Evolutionary conservation across 1,140 invertebrate species (phyloP).

Genomic region (Temnothorax longispinosus): DNA sequence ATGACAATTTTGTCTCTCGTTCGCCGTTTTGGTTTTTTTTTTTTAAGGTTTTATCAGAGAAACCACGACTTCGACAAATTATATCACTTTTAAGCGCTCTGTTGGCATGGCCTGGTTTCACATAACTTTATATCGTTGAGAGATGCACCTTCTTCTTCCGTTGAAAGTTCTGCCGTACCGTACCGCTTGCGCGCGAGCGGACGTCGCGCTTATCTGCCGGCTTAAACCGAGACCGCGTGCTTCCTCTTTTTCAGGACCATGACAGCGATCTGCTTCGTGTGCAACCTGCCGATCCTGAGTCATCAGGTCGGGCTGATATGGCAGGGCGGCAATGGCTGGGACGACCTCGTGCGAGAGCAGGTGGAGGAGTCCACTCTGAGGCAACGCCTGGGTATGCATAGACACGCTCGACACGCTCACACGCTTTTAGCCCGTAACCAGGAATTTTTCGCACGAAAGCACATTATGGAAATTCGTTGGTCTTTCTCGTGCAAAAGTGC

Average conservation of each 20-base stretch:
- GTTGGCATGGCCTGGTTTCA: conserved; percentile 83
- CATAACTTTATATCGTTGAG: conserved; percentile 73
- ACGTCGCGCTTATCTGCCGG: neutral
- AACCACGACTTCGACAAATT: conserved; percentile 65
- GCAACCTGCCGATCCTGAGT: conserved; percentile 96
- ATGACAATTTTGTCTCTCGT: conserved; percentile 22
- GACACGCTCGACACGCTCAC: neutral
- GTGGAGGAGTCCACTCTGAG: conserved; percentile 93
- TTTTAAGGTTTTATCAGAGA: neutral
- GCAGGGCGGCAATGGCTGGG: conserved; percentile 97
- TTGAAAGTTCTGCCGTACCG: conserved; percentile 38
- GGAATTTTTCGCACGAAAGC: conserved; percentile 37
- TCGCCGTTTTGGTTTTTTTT: neutral
- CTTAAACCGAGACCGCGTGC: conserved; percentile 41
- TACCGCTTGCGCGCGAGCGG: conserved; percentile 29
- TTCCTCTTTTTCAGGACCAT: conserved; percentile 89
- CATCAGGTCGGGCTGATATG: conserved; percentile 97
- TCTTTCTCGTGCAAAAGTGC: conserved; percentile 37
- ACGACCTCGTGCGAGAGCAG: conserved; percentile 94
- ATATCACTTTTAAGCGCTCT: conserved; percentile 74
- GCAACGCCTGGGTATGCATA: conserved; percentile 89
- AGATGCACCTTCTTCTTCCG: conserved; percentile 76
- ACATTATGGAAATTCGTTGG: conserved; percentile 54
- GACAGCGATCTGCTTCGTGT: conserved; percentile 97
- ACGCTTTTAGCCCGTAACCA: conserved; percentile 9